Evolutionary conservation across 2,113 vertebrate genomes (phyloP), one percentile per base, ranked within the genome.

Genomic region (Paraplagusia blochii): DNA sequence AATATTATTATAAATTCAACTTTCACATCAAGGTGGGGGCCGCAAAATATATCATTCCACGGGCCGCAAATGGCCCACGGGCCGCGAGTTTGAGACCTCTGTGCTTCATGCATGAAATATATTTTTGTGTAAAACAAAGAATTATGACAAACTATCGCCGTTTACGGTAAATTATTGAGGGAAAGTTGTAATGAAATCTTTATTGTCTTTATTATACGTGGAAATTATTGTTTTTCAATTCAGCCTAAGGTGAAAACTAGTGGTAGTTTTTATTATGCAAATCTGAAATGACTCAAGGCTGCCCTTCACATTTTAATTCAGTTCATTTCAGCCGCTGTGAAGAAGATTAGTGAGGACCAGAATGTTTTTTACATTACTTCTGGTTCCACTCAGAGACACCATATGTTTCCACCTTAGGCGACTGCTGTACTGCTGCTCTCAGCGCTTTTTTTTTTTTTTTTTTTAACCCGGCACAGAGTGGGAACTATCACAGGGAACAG

Each of bases 381-480:
- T 83, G 78, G 69, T 79, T 84, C 71, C 80, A 79, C 79, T 81
- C 65, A 70, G 80, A 72, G 69, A 70, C 50, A 57, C 86, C 83
- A 86, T 86, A 87, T 88, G 85, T 83, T 82, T 83, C 80, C 76
- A 84, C 77, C 81, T 80, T 59, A 65, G 80, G 80, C 66, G 50
- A 72, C 74, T 60, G 14, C 62, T 8, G 58, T 47, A 57, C 51
- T 74, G 74, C 80, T 71, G 70, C 72, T 60, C 79, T 87, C 86
- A 87, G 83, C 86, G 83, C 42, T 86, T 85, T 74, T 15, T 7
- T 86, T 85, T 74, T n/a, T 38, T 38, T 38, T 40, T 40, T 40
- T 40, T 57, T 49, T 18, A 57, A 56, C 73, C 60, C 66, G 50
- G 53, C 58, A 71, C 76, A 67, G 69, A 73, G 69, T 42, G 16